Base-by-base conservation (phyloP, 2,888 invertebrate species). In the Tinea trinotella region DNA sequence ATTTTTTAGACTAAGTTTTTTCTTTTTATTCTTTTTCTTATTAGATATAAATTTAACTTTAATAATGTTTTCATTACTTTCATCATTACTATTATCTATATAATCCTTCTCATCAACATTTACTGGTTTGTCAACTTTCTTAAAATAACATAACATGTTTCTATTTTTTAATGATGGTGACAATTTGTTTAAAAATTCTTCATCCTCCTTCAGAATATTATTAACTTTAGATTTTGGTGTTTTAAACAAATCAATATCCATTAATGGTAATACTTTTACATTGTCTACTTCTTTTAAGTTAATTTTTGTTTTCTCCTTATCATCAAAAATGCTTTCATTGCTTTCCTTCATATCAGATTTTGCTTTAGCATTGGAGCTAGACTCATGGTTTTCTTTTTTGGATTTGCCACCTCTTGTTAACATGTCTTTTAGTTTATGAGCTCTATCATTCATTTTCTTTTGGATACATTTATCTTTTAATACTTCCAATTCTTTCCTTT, bases 91-190 rank as follows among this genome's bases (percentile, higher is more conserved):
- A 36, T 57, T 57, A 56, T 71, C 68, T 58, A 58, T 57, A 57
- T 64, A 62, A 54, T 61, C 62, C 52, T 19, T 59, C 40, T 15
- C 57, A 49, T 13, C 68, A 68, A 7, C 15, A 13, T 57, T 53
- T 24, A 60, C 18, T 1, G 76, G 71, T 61, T 78, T 86, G 53
- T 78, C 71, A 53, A 87, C 59, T 70, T 88, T 89, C 57, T 83
- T 76, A 64, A 90, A 90, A 65, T 90, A 90, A 56, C 87, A 86
- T 15, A 90, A 68, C 69, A 90, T 78, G 61, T 89, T 89, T 22
- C 87, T 85, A 61, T 89, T 89, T 62, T 80, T 88, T 1, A 88
- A 70, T 15, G 90, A 89, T 52, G 90, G 89, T 0, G 87, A 85
- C 13, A 90, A 65, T 59, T 89, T 88, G 1, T 78, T 68, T 1